Evolutionary conservation across 2,888 invertebrate species (phyloP), one percentile per base, ranked within the genome.

Genomic region (Apamea crenata): DNA sequence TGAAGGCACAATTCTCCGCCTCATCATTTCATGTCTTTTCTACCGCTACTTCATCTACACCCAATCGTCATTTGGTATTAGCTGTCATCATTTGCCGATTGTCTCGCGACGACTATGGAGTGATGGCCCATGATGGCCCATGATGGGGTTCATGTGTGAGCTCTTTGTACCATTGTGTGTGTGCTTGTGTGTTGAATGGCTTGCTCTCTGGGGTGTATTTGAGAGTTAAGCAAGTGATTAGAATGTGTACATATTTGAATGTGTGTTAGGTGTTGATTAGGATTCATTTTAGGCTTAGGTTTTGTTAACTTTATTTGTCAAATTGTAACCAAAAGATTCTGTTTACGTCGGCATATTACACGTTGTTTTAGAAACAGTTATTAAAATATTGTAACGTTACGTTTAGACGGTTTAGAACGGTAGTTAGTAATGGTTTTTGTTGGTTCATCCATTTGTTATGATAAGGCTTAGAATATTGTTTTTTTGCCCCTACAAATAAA

Each of bases 11-110:
- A 32, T 50, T 36, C 14, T 36, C 14, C 14, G 1, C 36, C 14
- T 56, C 40, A 53, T 0, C 12, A 29, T 29, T 4, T 47, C 18
- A 63, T 70, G n/a, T 36, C 66, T 12, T 0, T 1, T 89, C 83
- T 74, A 69, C 82, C 32, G 1, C 47, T 56, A 67, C 56, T 80
- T 91, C 77, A 40, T 93, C 92, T 87, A 71, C 88, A 91, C 84
- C 80, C 78, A 80, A 89, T 93, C 89, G 92, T 94, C 94, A 94
- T 93, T 93, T 92, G 91, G 93, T 94, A 95, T 95, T 94, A 94
- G 94, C 92, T 89, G 92, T 89, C 89, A 95, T 95, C 94, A 94
- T 95, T 95, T 93, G 92, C 92, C 94, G 95, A 95, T 95, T 95
- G 92, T 92, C 89, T 89, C 86, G 82, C 82, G 84, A 36, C 50